Conservation (phyloP, 2,888 invertebrate species). For the Phyllotreta cruciferae region DNA sequence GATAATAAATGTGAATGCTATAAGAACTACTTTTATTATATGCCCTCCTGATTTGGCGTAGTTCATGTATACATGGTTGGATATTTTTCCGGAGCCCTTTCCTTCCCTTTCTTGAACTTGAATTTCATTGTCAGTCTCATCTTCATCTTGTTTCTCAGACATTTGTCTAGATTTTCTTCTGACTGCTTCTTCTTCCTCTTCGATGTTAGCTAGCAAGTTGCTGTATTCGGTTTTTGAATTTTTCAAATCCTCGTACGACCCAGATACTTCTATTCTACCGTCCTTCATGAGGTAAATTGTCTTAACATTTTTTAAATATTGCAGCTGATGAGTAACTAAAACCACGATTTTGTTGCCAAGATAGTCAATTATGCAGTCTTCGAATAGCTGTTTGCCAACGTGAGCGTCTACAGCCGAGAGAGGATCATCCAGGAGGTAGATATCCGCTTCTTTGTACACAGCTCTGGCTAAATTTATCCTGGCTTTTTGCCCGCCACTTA, state of each 20-base stretch:
- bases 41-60: constrained; percentile 80
- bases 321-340: constrained; percentile 76
- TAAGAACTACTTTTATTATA: constrained; percentile 53
- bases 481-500: constrained; percentile 84
- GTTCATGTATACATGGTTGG: constrained; percentile 66
- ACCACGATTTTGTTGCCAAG: constrained; percentile 72
- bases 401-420: constrained; percentile 88
- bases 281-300: constrained; percentile 66
- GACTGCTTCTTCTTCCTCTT: constrained; percentile 32
- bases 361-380: constrained; percentile 73
- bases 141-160: constrained; percentile 49
- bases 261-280: constrained; percentile 60
- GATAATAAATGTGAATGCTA: constrained; percentile 61
- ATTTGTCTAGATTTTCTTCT: constrained; percentile 23
- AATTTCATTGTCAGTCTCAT: constrained; percentile 57
- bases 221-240: constrained; percentile 36
- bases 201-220: constrained; percentile 29
- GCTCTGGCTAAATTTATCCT: constrained; percentile 85
- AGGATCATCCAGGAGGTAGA: constrained; percentile 88
- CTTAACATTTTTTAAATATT: constrained; percentile 66
- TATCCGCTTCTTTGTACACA: constrained; percentile 81
- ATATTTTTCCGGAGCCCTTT: constrained; percentile 66
- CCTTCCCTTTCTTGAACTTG: constrained; percentile 64
- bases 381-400: constrained; percentile 85
- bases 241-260: constrained; percentile 37